Percentiles rank a stretch among this genome's conserved stretches.
phyloP scores from a whole-genome alignment of 2,113 vertebrate species.

The Cricetomys ansorgei region DNA sequence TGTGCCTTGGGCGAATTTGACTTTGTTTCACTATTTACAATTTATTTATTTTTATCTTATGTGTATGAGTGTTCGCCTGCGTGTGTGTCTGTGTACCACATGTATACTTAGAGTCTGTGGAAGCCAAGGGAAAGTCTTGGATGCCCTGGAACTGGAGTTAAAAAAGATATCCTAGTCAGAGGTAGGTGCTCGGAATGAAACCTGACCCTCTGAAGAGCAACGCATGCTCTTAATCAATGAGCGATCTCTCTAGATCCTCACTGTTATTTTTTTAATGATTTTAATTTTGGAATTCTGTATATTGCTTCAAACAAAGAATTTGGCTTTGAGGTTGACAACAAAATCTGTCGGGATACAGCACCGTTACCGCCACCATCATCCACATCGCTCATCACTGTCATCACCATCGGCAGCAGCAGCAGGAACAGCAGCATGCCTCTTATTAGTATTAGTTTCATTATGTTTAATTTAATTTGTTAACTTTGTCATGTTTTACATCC shows the following conservation, averaged over 20 bases:
- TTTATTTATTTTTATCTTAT: not conserved
- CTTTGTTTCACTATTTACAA: not conserved
- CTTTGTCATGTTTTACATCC: not conserved
- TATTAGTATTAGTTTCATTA: not conserved
- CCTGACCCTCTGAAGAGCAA: not conserved
- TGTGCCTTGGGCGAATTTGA: not conserved
- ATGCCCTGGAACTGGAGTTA: not conserved
- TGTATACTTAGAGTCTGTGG: not conserved
- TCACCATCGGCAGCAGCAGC: not conserved
- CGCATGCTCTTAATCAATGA: not conserved
- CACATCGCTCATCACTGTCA: no score
- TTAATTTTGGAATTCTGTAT: not conserved
- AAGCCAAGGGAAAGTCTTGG: not conserved
- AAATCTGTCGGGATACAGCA: not conserved
- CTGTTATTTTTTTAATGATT: not conserved
- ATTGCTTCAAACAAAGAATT: not conserved
- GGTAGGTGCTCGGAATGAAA: not conserved
- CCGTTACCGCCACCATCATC: no score
- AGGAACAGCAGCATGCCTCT: not conserved
- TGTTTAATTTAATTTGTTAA: not conserved
- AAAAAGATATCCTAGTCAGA: not conserved
- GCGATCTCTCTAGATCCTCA: not conserved
- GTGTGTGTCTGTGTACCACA: not conserved
- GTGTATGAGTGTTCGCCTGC: not conserved
- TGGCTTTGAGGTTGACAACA: not conserved